Conservation (phyloP, 2,113 vertebrate genomes). For the Sinosuthora webbiana region DNA sequence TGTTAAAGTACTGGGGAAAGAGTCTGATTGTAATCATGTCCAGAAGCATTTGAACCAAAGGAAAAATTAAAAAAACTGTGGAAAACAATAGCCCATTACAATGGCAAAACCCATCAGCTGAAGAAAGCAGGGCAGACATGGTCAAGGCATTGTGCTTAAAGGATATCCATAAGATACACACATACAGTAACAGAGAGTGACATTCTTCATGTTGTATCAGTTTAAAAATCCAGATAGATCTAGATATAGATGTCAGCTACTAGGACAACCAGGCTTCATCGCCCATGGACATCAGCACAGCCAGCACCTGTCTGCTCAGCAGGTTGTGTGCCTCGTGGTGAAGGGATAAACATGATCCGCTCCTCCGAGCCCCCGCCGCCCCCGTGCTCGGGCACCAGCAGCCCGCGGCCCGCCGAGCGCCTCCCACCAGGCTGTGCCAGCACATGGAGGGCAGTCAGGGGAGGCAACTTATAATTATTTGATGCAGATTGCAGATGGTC, state of each 20-base stretch:
- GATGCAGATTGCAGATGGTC: conserved; percentile 75
- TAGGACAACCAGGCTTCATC: conserved; percentile 71
- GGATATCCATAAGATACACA: conserved; percentile 57
- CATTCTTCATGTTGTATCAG: conserved; percentile 79
- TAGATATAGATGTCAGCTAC: conserved; percentile 83
- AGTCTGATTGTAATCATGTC: background rate
- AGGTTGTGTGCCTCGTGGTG: conserved; percentile 74
- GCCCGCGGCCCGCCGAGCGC: background rate
- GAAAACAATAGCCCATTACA: background rate
- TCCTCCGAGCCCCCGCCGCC: background rate
- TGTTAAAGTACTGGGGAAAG: background rate
- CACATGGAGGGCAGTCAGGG: conserved; percentile 71
- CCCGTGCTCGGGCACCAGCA: conserved; percentile 21
- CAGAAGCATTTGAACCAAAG: conserved; percentile 49
- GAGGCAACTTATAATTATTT: conserved; percentile 66
- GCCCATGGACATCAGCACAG: conserved; percentile 74
- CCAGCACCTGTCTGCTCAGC: conserved; percentile 83
- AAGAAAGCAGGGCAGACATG: conserved; percentile 50
- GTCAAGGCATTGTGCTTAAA: conserved; percentile 63
- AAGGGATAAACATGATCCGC: conserved; percentile 50
- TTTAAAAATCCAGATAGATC: conserved; percentile 68
- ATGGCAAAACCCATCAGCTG: conserved; percentile 2
- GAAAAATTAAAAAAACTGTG: background rate
- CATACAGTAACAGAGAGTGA: conserved; percentile 72
- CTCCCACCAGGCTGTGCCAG: conserved; percentile 74